Evolutionary conservation across 2,888 invertebrate species (phyloP).

Genomic region (Leptopilina drosophilae): DNA sequence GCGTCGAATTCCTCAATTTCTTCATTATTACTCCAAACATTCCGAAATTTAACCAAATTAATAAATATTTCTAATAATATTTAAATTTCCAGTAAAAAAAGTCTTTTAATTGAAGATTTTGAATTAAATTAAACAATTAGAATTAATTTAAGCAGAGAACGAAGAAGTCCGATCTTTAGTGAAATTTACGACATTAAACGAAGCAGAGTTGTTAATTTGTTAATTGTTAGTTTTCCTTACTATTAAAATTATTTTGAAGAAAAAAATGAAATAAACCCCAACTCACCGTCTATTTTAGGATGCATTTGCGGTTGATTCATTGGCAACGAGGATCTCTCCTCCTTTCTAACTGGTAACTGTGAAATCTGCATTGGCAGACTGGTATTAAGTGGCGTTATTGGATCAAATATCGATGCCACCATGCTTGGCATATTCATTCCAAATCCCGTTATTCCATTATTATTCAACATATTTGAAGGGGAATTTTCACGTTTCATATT

Average conservation of each 20-base stretch:
- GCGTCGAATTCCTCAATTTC: neutral
- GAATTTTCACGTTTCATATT: constrained; percentile 77
- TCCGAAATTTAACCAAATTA: no score
- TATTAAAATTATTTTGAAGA: no score
- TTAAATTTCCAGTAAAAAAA: constrained; percentile 16
- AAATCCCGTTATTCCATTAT: constrained; percentile 77
- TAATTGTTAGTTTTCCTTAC: no score
- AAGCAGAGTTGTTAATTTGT: no score
- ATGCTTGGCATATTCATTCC: constrained; percentile 78
- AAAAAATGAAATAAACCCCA: neutral
- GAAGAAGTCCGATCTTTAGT: no score
- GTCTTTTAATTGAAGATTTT: no score
- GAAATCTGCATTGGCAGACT: constrained; percentile 75
- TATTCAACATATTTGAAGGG: constrained; percentile 75
- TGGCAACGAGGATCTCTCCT: constrained; percentile 80
- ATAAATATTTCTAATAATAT: no score
- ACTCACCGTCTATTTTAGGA: constrained; percentile 75
- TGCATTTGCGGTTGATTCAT: constrained; percentile 81
- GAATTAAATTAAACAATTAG: no score
- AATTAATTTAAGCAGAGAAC: no score
- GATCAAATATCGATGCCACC: constrained; percentile 83
- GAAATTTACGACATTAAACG: no score
- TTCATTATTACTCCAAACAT: no score
- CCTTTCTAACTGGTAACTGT: constrained; percentile 79
- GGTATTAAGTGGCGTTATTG: constrained; percentile 76